These are phyloP conservation scores for Cylas formicarius DNA, from an alignment of 1,140 invertebrate species.

Conservation along the genomic window DNA sequence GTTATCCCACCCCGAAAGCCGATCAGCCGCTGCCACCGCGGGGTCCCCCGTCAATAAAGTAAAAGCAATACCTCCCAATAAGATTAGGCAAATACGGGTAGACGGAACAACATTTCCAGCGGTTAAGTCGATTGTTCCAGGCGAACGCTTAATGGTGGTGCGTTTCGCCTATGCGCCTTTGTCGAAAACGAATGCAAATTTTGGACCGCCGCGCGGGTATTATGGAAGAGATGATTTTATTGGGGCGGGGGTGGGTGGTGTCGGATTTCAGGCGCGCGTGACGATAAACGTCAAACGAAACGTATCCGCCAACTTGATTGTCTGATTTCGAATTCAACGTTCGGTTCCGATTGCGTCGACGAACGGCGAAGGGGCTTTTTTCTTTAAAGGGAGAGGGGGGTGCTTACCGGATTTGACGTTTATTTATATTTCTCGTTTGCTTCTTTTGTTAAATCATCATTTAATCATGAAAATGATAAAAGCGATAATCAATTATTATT, in stretches of 20 bases:
- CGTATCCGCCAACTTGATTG: not conserved
- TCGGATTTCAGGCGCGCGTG: not conserved
- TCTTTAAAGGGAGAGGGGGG: too few species aligned
- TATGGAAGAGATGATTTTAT: too few species aligned
- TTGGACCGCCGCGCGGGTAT: not conserved
- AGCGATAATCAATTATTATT: too few species aligned
- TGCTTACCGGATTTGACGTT: too few species aligned
- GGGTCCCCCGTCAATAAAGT: slow-evolving; percentile 29
- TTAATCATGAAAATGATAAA: too few species aligned
- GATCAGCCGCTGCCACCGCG: slow-evolving; percentile 6
- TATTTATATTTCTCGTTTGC: too few species aligned
- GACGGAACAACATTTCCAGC: slow-evolving; percentile 30
- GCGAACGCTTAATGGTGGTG: slow-evolving; percentile 16
- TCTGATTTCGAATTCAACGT: not conserved
- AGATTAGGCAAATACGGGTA: slow-evolving; percentile 34
- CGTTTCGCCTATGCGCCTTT: not conserved
- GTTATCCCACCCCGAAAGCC: slow-evolving; percentile 17
- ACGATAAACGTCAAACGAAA: not conserved
- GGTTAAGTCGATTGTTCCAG: slow-evolving; percentile 31
- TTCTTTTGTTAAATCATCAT: too few species aligned
- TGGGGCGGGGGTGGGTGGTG: not conserved
- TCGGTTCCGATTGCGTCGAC: too few species aligned
- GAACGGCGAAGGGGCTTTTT: too few species aligned
- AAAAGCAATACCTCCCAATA: slow-evolving; percentile 15
- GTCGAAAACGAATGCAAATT: slow-evolving; percentile 2